These are phyloP conservation scores for Clanis bilineata DNA, from an alignment of 2,888 invertebrate genomes.

Conservation along the genomic window DNA sequence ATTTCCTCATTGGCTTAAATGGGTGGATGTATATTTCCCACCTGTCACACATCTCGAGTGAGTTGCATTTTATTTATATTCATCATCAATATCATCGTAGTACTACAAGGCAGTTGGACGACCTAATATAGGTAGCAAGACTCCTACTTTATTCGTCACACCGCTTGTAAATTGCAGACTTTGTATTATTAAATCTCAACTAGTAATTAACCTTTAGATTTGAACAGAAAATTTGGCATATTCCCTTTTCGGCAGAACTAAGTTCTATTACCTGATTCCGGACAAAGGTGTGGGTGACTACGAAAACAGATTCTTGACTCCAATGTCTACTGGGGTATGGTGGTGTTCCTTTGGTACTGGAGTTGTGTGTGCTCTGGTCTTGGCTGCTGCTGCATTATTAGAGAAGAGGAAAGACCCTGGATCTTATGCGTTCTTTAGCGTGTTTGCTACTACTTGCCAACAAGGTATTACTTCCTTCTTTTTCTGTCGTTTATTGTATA, in stretches of 20 bases:
- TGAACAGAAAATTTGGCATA: no score
- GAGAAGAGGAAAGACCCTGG: constrained; percentile 54
- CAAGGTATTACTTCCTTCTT: constrained; percentile 57
- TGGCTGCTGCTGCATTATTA: constrained; percentile 54
- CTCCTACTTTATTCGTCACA: no score
- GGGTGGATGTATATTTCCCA: constrained; percentile 69
- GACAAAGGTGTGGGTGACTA: constrained; percentile 64
- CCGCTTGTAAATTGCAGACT: no score
- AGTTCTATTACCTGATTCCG: constrained; percentile 68
- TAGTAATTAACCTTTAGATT: no score
- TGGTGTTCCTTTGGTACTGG: constrained; percentile 51
- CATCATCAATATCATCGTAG: not conserved
- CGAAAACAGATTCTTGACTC: constrained; percentile 73
- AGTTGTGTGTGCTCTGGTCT: constrained; percentile 49
- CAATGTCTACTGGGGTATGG: constrained; percentile 72
- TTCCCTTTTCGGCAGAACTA: constrained; percentile 48
- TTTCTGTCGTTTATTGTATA: no score
- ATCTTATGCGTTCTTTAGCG: constrained; percentile 58
- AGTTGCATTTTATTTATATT: constrained; percentile 23
- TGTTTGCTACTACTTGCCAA: constrained; percentile 66
- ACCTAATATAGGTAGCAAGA: no score
- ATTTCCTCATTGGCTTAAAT: constrained; percentile 62
- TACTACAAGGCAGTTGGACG: no score
- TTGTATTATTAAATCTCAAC: no score
- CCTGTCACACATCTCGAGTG: constrained; percentile 60